Base-by-base conservation (phyloP, 2,113 vertebrate genomes). In the Gymnocephalus cernua region DNA sequence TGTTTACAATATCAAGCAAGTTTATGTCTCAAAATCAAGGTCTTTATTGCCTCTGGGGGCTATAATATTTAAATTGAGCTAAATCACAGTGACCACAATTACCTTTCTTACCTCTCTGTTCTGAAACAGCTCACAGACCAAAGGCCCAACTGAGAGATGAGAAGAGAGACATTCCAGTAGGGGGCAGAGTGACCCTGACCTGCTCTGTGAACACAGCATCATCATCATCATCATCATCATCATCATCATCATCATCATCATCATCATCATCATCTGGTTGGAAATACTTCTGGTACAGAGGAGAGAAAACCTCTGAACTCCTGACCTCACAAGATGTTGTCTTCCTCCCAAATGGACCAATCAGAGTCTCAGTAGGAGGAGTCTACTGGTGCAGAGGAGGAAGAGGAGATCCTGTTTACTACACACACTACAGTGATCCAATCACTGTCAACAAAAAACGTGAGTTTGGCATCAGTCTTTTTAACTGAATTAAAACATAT, bases 381-480 rank as follows among this genome's bases (percentile, higher is more conserved):
- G 0, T 41, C 21, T 83, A 86, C 66, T 58, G 56, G 51, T 87
- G 80, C 64, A 71, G 54, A 50, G 81, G 72, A 68, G 77, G 23
- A 35, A 76, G 80, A 68, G 77, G 77, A 83, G 9, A 54, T 1
- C 66, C 72, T 2, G 21, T 21, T 41, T 80, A 85, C 41, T 76
- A 70, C 67, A 77, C 77, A 21, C 21, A 75, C 3, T 57, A 64
- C 77, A 80, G 70, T 32, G n/a, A n/a, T n/a, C 0, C n/a, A 48
- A 3, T 70, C 25, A 19, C 23, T 6, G 32, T 32, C 32, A 32
- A 54, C 11, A 25, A 25, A 14, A 56, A 32, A 1, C 1, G 32
- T 32, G 32, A 32, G 32, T 32, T 32, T 32, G 32, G n/a, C n/a
- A n/a, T n/a, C n/a, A 6, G 4, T 32, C 6, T 32, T 32, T 32